Percentiles rank a stretch among this genome's conserved stretches.
Conservation (phyloP, 2,113 vertebrate genomes). For the Clarias magur region DNA sequence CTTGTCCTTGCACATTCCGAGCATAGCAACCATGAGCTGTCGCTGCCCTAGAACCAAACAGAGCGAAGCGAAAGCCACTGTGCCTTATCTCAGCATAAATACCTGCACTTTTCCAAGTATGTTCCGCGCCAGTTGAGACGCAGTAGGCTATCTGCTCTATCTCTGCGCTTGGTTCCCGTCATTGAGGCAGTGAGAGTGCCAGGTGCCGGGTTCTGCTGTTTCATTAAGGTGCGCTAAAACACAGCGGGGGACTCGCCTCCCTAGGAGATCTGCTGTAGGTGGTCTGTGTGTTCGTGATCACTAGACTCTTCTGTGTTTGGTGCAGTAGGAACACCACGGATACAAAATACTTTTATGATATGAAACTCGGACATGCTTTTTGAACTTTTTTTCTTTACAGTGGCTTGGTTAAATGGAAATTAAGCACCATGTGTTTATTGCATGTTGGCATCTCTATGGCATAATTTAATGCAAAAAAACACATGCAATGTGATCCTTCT, state of each 20-base stretch:
- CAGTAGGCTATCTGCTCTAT: conserved; percentile 50
- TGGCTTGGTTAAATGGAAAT: neutral
- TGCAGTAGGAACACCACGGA: neutral
- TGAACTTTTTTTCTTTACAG: neutral
- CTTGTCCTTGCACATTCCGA: conserved; percentile 47
- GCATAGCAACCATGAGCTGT: conserved; percentile 37
- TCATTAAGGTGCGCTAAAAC: conserved; percentile 26
- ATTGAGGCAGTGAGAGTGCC: conserved; percentile 32
- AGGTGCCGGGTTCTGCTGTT: conserved; percentile 32
- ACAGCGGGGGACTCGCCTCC: neutral
- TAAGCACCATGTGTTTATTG: neutral
- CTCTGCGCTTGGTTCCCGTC: conserved; percentile 37
- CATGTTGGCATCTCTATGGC: neutral
- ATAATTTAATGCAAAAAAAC: conserved; percentile 5
- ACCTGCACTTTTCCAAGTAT: conserved; percentile 41
- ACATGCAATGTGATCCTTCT: neutral
- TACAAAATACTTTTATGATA: neutral
- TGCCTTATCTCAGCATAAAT: conserved; percentile 45
- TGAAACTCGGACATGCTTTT: neutral
- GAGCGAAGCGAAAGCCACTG: conserved; percentile 34
- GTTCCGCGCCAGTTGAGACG: conserved; percentile 43
- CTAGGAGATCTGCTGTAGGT: conserved; percentile 20
- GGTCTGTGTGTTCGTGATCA: conserved; percentile 22
- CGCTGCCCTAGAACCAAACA: conserved; percentile 20
- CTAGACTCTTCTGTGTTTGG: neutral